Conservation (phyloP, 1,140 invertebrate genomes). For the Euschistus heros region DNA sequence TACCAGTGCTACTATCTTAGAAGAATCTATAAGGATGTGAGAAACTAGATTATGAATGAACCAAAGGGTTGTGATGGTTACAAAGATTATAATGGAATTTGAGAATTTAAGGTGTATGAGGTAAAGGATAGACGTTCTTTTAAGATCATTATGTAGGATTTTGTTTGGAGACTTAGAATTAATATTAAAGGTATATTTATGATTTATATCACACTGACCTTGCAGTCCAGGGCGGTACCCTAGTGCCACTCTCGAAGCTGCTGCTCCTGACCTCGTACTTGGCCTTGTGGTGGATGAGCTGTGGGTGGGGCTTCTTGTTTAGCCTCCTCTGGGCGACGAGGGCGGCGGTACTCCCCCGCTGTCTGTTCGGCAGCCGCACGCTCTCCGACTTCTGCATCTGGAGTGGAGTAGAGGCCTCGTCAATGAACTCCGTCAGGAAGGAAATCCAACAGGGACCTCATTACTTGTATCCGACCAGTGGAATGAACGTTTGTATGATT, state of each 20-base stretch:
- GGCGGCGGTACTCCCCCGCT: background rate
- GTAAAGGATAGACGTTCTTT: too few relatives aligned
- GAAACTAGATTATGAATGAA: too few relatives aligned
- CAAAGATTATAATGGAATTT: too few relatives aligned
- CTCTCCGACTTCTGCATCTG: slow-evolving; percentile 17
- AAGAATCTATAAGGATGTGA: too few relatives aligned
- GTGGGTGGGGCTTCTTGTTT: slow-evolving; percentile 7
- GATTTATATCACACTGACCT: background rate
- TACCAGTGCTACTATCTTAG: too few relatives aligned
- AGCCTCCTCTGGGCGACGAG: slow-evolving; percentile 5
- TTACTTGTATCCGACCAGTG: too few relatives aligned
- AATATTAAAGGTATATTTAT: too few relatives aligned
- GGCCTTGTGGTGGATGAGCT: slow-evolving; percentile 12
- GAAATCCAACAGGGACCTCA: background rate
- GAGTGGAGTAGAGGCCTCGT: background rate
- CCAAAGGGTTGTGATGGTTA: too few relatives aligned
- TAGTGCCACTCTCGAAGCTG: slow-evolving; percentile 12
- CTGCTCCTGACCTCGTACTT: slow-evolving; percentile 10
- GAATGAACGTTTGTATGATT: too few relatives aligned
- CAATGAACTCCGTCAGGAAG: background rate
- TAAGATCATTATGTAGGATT: too few relatives aligned
- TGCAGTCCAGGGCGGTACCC: slow-evolving; percentile 6
- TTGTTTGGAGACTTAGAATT: too few relatives aligned
- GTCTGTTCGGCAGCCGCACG: slow-evolving; percentile 5
- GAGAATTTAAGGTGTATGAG: too few relatives aligned